Percentiles rank a stretch among this genome's conserved stretches.
Evolutionary conservation across 2,888 invertebrate species (phyloP).

Genomic region (Glyphotaelius pellucidus): DNA sequence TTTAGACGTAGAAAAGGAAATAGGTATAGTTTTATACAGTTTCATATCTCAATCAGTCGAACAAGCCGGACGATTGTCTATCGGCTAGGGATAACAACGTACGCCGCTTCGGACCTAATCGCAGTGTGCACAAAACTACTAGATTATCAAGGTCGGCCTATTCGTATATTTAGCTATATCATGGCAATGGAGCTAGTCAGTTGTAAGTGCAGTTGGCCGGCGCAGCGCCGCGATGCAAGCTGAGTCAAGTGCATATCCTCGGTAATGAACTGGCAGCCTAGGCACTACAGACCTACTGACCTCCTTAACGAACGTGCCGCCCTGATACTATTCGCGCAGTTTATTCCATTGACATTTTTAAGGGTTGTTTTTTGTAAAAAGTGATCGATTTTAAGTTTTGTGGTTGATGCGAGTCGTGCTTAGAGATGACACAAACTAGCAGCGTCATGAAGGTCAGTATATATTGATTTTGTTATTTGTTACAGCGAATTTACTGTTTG

Average conservation of each 20-base stretch:
- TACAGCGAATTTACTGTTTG: not conserved
- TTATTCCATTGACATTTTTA: not conserved
- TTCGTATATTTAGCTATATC: constrained; percentile 61
- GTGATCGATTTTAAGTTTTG: not conserved
- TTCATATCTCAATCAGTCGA: not conserved
- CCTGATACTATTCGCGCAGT: constrained; percentile 7
- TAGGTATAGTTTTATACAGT: not conserved
- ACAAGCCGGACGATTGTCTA: not conserved
- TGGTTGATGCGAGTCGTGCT: not conserved
- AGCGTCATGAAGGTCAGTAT: constrained; percentile 52
- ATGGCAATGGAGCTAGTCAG: constrained; percentile 53
- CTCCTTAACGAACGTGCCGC: constrained; percentile 21
- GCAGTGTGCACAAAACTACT: constrained; percentile 33
- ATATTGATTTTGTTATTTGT: constrained; percentile 32
- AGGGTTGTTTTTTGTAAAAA: not conserved
- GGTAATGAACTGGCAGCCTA: constrained; percentile 51
- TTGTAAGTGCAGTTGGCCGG: constrained; percentile 34
- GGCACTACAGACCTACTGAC: constrained; percentile 49
- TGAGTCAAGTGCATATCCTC: constrained; percentile 63
- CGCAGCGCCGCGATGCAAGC: constrained; percentile 35
- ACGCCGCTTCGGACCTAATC: not conserved
- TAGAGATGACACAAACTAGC: constrained; percentile 49
- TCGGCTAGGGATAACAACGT: not conserved
- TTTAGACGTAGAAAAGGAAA: not conserved
- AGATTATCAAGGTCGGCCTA: constrained; percentile 49